Base-by-base conservation (phyloP, 1,140 invertebrate genomes). In the Aphaenogaster ashmeadi region DNA sequence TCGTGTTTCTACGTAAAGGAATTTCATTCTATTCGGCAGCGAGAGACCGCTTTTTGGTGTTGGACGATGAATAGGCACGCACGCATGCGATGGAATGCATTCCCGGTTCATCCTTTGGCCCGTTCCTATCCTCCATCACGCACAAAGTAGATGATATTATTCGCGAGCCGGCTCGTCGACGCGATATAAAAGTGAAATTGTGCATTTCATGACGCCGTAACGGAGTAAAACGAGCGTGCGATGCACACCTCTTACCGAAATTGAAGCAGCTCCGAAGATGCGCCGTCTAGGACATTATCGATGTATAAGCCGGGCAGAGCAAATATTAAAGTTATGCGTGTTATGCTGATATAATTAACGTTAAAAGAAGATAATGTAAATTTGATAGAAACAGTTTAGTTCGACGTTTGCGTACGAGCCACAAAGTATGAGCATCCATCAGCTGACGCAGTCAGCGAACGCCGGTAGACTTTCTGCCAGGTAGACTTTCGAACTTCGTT, bases 21-120 rank as follows among this genome's bases (percentile, higher is more conserved):
- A 90, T 90, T 90, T 90, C 88, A 87, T 90, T 90, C 85, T 60
- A 88, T 88, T 90, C 80, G 80, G 50, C 41, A 60, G 38, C 74
- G 38, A 54, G 38, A 86, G 79, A 84, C 83, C 89, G 86, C 86
- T 90, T 81, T 90, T 75, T 69, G 72, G 67, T 69, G 60, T 64
- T 64, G 72, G 78, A 88, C 78, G 54, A 52, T 36, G 52, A 58
- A 47, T 75, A 64, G 50, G 74, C 54, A 47, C 4, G 36, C 80
- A 74, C 27, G 52, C 69, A 60, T 71, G 33, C 56, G 58, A 89
- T 83, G 36, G 47, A 52, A 75, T 54, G 78, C 75, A 87, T 90
- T 80, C 86, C 47, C 62, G 7, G 58, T 47, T 86, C 62, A 58
- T n/a, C 47, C 79, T 56, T 44, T 44, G 38, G 9, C 47, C 8